Evolutionary conservation across 2,797 vertebrate genomes (phyloP).

Genomic region (Hypotaenidia okinawae): DNA sequence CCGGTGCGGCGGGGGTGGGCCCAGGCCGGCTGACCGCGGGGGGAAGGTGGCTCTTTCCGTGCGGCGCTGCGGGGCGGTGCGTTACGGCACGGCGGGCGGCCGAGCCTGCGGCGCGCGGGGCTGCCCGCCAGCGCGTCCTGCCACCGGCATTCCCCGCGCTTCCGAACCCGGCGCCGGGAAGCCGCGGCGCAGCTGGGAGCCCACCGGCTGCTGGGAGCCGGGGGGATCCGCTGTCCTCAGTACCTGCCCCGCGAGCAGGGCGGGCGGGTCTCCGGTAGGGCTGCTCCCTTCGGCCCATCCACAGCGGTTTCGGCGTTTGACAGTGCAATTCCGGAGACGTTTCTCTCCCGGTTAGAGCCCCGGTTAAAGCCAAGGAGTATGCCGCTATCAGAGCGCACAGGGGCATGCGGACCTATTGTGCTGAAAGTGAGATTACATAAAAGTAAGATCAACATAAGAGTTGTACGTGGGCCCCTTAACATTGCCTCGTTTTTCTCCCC

Average conservation of each 20-base stretch:
- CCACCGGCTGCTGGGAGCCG: neutral
- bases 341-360: neutral
- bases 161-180: neutral
- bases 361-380: accelerated
- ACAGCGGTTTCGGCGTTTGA: neutral
- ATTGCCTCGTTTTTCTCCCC: neutral
- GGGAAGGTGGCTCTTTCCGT: neutral
- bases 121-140: neutral
- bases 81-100: neutral
- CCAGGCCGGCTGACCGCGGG: neutral
- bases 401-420: neutral
- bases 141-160: neutral
- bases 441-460: neutral
- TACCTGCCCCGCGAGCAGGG: neutral
- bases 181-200: neutral
- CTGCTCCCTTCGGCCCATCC: neutral
- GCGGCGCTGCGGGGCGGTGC: neutral
- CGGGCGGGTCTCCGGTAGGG: neutral
- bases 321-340: neutral
- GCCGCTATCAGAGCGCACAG: accelerated
- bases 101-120: neutral
- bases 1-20: neutral
- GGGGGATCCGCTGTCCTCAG: neutral
- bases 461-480: neutral
- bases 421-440: neutral